phyloP scores from a whole-genome alignment of 1,140 invertebrate species.

The Caenorhabditis tropicalis region DNA sequence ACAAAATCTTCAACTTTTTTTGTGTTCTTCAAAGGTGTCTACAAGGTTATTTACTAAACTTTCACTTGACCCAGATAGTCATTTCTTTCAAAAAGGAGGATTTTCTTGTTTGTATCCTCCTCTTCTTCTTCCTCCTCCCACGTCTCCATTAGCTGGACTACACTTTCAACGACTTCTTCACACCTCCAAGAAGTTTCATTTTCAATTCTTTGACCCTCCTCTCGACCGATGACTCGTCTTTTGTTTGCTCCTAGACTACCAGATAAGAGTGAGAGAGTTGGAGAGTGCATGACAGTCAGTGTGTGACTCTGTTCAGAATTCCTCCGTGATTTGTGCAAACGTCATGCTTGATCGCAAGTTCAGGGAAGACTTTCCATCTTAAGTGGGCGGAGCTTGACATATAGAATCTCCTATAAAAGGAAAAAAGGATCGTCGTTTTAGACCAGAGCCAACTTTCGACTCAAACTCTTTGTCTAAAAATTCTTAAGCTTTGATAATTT shows the following conservation, averaged over 20 bases:
- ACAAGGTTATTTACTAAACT: slow-evolving; percentile 44
- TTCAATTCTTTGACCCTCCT: neutral
- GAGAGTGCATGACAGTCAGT: neutral
- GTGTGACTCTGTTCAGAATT: slow-evolving; percentile 21
- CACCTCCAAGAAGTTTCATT: neutral
- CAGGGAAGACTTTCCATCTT: neutral
- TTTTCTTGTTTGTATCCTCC: neutral
- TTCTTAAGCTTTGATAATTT: no score
- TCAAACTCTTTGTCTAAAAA: neutral
- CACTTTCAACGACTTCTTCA: slow-evolving; percentile 28
- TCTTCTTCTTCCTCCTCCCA: no score
- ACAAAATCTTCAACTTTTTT: neutral
- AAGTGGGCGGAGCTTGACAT: neutral
- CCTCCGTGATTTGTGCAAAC: slow-evolving; percentile 23
- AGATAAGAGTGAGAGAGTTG: neutral
- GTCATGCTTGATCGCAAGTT: slow-evolving; percentile 28
- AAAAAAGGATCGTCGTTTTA: neutral
- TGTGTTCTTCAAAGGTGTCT: neutral
- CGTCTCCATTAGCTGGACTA: neutral
- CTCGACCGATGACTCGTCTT: neutral
- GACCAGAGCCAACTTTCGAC: neutral
- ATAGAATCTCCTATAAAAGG: neutral
- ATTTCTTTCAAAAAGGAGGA: slow-evolving; percentile 11
- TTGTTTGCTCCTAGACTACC: slow-evolving; percentile 20
- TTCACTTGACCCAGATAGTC: slow-evolving; percentile 19